These are phyloP conservation scores for Trinorchestia longiramus DNA, from an alignment of 1,140 invertebrate genomes.

Conservation along the genomic window DNA sequence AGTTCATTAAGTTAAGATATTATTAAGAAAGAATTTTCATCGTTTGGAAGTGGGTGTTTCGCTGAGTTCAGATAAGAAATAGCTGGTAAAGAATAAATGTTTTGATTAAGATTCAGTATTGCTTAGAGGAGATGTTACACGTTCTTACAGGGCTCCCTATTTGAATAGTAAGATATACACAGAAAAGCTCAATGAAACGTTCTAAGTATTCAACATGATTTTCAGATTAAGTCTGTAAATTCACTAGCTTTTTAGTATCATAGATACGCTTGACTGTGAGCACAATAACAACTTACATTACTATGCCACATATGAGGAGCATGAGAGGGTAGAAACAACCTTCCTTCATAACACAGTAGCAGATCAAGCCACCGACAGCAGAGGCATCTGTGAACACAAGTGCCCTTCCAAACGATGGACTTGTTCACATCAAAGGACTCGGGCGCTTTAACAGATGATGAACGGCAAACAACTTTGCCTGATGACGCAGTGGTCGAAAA, in stretches of 20 bases:
- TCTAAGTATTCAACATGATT: too few relatives aligned
- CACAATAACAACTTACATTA: too few relatives aligned
- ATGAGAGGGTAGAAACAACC: not conserved
- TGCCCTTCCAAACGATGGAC: conserved; percentile 24
- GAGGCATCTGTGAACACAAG: not conserved
- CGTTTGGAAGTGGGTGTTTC: not conserved
- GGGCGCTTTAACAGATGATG: conserved; percentile 27
- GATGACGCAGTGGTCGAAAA: conserved; percentile 32
- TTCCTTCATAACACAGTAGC: not conserved
- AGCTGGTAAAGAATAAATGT: not conserved
- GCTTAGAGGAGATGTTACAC: not conserved
- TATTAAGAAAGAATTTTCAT: not conserved
- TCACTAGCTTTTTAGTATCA: too few relatives aligned
- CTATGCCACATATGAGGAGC: too few relatives aligned
- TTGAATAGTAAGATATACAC: too few relatives aligned
- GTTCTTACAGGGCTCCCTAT: not conserved
- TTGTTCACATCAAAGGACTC: conserved; percentile 35
- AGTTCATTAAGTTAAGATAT: not conserved
- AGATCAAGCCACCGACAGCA: not conserved
- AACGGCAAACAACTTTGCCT: conserved; percentile 38
- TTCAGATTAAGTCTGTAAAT: too few relatives aligned
- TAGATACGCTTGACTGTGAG: not conserved
- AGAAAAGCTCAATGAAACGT: too few relatives aligned
- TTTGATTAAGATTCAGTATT: not conserved
- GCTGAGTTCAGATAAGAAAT: not conserved